Evolutionary conservation across 2,797 vertebrate genomes (phyloP), one percentile per base, ranked within the genome.

Genomic region (Poeciliopsis turneri): DNA sequence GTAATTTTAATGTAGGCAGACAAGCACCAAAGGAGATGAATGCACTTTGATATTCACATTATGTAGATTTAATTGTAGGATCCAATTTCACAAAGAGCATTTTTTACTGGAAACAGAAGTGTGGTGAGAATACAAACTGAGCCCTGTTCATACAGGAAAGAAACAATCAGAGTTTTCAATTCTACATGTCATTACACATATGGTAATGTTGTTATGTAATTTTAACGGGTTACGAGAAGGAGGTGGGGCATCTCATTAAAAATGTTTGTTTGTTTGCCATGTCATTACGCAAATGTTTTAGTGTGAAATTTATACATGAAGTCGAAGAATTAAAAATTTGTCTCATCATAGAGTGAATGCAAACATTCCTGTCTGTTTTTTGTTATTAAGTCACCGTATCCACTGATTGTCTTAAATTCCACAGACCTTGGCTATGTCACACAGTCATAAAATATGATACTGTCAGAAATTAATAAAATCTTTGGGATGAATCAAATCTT

Each of bases 381-480:
- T 41, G 23, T 9, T 15, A 43, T 69, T n/a, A 6, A 15, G 23
- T 43, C 20, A 33, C 33, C 33, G 7, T 72, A 13, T 74, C 46
- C 39, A 74, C 79, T 78, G 55, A 75, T 61, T 71, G 53, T 61
- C 2, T 36, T 53, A 43, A 25, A 75, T 45, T 74, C 68, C 81
- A 73, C 73, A 46, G 30, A 47, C 53, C 78, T 73, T 47, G 68
- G 80, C 66, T 69, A 61, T 66, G 71, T 59, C 75, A 81, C 75
- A 47, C 46, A 43, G 71, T 81, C 81, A 68, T 85, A 88, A 86
- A 91, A 78, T 66, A 80, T 77, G 76, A 85, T 75, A 75, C 57
- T 85, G 73, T 89, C 85, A 85, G 78, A 85, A 77, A 89, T 86
- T 80, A 76, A 88, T 81, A 87, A 84, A 87, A 71, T 73, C 75